Conservation (phyloP, 2,888 invertebrate genomes). For the Gari tellinella region DNA sequence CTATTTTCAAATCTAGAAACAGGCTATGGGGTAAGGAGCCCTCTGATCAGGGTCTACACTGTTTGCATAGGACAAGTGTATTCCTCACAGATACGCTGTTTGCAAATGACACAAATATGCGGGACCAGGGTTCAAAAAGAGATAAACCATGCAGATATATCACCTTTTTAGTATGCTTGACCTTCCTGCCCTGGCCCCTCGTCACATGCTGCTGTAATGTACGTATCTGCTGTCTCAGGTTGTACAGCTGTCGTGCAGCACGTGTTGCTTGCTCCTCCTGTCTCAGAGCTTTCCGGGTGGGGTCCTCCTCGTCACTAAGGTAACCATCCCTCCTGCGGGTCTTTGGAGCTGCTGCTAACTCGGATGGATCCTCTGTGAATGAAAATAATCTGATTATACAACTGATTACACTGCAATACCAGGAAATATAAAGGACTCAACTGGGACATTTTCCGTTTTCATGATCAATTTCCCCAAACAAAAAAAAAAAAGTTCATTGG, state of each 20-base stretch:
- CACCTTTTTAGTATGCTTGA: slow-evolving; percentile 75
- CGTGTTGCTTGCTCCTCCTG: slow-evolving; percentile 76
- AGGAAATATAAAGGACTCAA: too few relatives aligned
- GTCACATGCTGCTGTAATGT: slow-evolving; percentile 74
- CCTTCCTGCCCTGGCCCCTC: slow-evolving; percentile 52
- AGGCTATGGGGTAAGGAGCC: too few relatives aligned
- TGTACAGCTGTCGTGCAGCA: slow-evolving; percentile 75
- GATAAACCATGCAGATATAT: background rate
- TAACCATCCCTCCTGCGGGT: slow-evolving; percentile 65
- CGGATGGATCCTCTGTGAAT: slow-evolving; percentile 58
- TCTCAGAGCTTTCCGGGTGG: slow-evolving; percentile 65
- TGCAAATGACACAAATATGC: too few relatives aligned
- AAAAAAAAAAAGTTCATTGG: too few relatives aligned
- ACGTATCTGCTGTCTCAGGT: slow-evolving; percentile 77
- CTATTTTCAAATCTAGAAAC: too few relatives aligned
- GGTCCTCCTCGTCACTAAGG: slow-evolving; percentile 74
- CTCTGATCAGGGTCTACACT: too few relatives aligned
- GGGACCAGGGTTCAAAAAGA: too few relatives aligned
- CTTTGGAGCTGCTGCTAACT: slow-evolving; percentile 60
- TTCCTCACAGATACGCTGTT: too few relatives aligned
- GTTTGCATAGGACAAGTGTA: too few relatives aligned
- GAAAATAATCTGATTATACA: background rate
- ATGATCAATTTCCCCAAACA: too few relatives aligned
- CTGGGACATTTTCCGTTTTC: too few relatives aligned
- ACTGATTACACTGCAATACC: too few relatives aligned